These are phyloP conservation scores for Prosapia bicincta DNA, from an alignment of 2,888 invertebrate species.

Conservation along the genomic window DNA sequence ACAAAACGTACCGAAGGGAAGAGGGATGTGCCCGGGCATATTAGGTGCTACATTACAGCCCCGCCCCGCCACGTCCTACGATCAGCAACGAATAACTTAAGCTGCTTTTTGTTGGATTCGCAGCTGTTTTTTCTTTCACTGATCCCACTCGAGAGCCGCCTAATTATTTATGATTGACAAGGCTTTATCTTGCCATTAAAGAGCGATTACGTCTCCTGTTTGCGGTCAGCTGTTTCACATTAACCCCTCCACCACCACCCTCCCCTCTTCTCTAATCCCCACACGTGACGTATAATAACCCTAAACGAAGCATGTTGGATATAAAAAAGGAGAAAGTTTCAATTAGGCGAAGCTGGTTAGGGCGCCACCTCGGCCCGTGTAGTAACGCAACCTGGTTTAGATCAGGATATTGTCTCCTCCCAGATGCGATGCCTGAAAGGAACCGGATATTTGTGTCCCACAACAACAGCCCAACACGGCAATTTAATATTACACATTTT, in stretches of 20 bases:
- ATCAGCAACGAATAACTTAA: constrained; percentile 2
- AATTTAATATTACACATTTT: too few relatives aligned
- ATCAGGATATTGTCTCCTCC: too few relatives aligned
- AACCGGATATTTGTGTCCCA: too few relatives aligned
- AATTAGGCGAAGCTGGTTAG: too few relatives aligned
- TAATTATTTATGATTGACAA: background rate
- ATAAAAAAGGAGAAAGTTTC: too few relatives aligned
- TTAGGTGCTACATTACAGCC: constrained; percentile 6
- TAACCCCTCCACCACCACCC: background rate
- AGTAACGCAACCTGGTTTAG: too few relatives aligned
- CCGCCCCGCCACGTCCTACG: background rate
- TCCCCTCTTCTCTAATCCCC: too few relatives aligned
- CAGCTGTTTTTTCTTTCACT: background rate
- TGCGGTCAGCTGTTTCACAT: background rate
- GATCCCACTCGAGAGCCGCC: background rate
- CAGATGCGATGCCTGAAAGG: too few relatives aligned
- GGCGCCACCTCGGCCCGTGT: too few relatives aligned
- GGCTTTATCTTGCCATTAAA: background rate
- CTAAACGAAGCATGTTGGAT: too few relatives aligned
- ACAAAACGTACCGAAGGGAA: constrained; percentile 13
- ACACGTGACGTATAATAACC: too few relatives aligned
- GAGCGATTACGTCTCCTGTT: background rate
- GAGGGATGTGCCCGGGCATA: constrained; percentile 13
- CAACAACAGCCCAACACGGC: too few relatives aligned
- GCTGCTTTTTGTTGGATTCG: background rate